phyloP scores from a whole-genome alignment of 2,888 invertebrate genomes.

The Drosophila meridionalis region DNA sequence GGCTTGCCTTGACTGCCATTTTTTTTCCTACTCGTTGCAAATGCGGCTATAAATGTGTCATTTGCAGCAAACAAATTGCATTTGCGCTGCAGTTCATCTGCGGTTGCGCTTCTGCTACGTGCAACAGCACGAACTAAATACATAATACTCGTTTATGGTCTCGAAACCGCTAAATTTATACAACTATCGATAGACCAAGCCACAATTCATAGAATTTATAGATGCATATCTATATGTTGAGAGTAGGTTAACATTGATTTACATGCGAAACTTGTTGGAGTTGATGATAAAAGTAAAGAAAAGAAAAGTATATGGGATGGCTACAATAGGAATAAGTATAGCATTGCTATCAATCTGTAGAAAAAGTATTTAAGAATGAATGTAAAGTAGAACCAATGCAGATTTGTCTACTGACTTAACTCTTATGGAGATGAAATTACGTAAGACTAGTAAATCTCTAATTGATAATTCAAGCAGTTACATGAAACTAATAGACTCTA shows the following conservation, averaged over 20 bases:
- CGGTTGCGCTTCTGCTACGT: conserved; percentile 21
- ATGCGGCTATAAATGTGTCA: conserved; percentile 58
- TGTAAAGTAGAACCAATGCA: no score
- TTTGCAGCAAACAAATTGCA: conserved; percentile 60
- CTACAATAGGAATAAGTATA: not conserved
- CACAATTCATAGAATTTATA: conserved; percentile 1
- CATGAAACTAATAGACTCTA: no score
- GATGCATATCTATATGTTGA: not conserved
- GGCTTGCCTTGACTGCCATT: not conserved
- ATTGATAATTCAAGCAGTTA: no score
- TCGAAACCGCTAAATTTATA: conserved; percentile 3
- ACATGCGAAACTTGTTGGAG: not conserved
- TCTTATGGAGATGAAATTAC: no score
- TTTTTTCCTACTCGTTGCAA: conserved; percentile 3
- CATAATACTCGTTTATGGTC: conserved; percentile 8
- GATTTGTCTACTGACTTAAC: no score
- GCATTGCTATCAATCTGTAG: no score
- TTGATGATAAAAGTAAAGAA: no score
- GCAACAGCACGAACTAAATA: conserved; percentile 18
- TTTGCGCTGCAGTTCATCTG: conserved; percentile 49
- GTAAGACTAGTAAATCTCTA: no score
- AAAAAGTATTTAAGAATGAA: no score
- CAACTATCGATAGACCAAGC: conserved; percentile 3
- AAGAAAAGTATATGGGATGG: not conserved
- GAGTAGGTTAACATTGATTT: not conserved